Base-by-base conservation (phyloP, 1,140 invertebrate genomes). In the Druon quercuslanigerum region DNA sequence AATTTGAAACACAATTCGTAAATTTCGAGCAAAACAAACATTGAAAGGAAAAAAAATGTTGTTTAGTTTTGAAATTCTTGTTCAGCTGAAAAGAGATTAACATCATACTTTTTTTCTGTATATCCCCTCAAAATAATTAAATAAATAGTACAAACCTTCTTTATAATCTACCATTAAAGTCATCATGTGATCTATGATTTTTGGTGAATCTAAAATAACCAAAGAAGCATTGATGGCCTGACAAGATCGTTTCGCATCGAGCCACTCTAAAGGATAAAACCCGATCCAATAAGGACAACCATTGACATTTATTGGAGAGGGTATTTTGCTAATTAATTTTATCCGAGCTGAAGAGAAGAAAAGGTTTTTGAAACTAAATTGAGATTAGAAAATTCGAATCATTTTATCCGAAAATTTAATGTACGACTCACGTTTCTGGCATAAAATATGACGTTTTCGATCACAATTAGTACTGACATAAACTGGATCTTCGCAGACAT, bases 381-480 rank as follows among this genome's bases (percentile, higher is more conserved):
- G 52, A 70, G 50, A 52, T 17, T 3, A 60, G n/a, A 72, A 50
- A 72, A 16, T 46, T 46, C 40, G 40, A 9, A 9, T 13, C 54
- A 56, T 73, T 19, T 20, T 25, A 40, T 11, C 57, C 50, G n/a
- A 54, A 4, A 6, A 60, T 7, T 4, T 25, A 51, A 7, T 0
- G 14, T 51, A 19, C 1, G 50, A 17, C 72, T 84, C 77, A 91
- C 91, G 83, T 86, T 89, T 82, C 73, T 92, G 91, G 72, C 91
- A 92, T 72, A 92, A 89, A 76, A 92, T 90, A 70, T 91, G 87
- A 80, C 91, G 90, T 79, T 86, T 91, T 70, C 90, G 86, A 56
- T 92, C 90, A 75, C 91, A 92, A 0, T 89, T 80, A 0, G 88
- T 86, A 73, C 91, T 90, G 13, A 92, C 74, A 73, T 91, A 92